Evolutionary conservation across 1,140 invertebrate genomes (phyloP), one percentile per base, ranked within the genome.

Genomic region (Dryas iulia): DNA sequence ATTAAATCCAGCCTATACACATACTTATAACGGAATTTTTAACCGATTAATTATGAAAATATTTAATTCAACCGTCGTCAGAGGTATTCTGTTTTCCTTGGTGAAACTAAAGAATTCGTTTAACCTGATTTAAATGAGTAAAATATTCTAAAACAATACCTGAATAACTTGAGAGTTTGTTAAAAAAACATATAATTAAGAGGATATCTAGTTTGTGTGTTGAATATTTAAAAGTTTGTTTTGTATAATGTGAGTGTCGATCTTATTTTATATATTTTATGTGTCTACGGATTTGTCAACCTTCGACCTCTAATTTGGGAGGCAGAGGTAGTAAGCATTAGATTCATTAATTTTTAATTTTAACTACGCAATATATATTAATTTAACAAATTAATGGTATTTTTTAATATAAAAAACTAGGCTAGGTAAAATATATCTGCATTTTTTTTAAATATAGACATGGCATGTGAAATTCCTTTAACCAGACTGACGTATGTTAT

Each of bases 111-210:
- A 21, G 57, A 66, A 66, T 60, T 60, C 47, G 26, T 10, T 53
- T 66, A 54, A 66, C 65, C 65, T 60, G 25, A 33, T 62, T 62
- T 62, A 14, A 47, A 47, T 60, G n/a, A 25, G 11, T 23, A 28
- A 53, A 52, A 62, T 62, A 62, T 62, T 52, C 39, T 11, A 62
- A 47, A 47, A 47, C 39, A 47, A 47, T 39, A 39, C 35, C 35
- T 1, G 14, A 39, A 39, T 47, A 47, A 21, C 14, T 10, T 21
- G 10, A 18, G 39, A 18, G 8, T 21, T 18, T 1, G 39, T 21
- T 47, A 47, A 47, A 47, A 47, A 21, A 0, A 18, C 39, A 18
- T 47, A 47, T 47, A 47, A 47, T 47, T 47, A 47, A 47, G 18
- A 28, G 26, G 39, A 47, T 14, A n/a, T 35, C 33, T 33, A 0